These are phyloP conservation scores for Pseudomyrmex concolor DNA, from an alignment of 1,140 invertebrate genomes.

Conservation along the genomic window DNA sequence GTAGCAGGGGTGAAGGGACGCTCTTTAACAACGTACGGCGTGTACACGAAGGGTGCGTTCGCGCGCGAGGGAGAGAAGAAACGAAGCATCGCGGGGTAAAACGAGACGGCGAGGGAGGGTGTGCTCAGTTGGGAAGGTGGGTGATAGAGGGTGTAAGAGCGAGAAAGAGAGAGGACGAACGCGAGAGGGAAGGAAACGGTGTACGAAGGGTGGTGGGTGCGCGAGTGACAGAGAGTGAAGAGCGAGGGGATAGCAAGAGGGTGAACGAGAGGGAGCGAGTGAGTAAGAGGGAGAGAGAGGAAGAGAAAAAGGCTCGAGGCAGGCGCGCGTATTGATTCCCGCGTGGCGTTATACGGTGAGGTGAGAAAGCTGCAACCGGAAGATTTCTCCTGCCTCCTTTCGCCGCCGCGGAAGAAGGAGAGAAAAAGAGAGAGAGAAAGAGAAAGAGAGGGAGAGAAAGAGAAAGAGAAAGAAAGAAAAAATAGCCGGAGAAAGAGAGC, in stretches of 20 bases:
- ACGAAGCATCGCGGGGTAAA: slow-evolving; percentile 3
- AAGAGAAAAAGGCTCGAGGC: slow-evolving; percentile 67
- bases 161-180: slow-evolving; percentile 1
- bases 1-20: slow-evolving; percentile 1
- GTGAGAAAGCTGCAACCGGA: slow-evolving; percentile 74
- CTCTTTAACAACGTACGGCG: slow-evolving; percentile 48
- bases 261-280: slow-evolving; percentile 26
- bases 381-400: slow-evolving; percentile 68
- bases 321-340: slow-evolving; percentile 75
- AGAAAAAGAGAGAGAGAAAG: slow-evolving; percentile 33
- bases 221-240: slow-evolving; percentile 41
- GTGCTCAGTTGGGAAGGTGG: slow-evolving; percentile 6
- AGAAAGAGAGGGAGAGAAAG: slow-evolving; percentile 37
- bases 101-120: not conserved
- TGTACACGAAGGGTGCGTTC: slow-evolving; percentile 39
- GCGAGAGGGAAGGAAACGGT: not conserved
- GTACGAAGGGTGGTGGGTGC: slow-evolving; percentile 14
- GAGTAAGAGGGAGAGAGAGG: slow-evolving; percentile 27
- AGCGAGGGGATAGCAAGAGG: slow-evolving; percentile 19
- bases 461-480: slow-evolving; percentile 25
- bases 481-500: slow-evolving; percentile 37
- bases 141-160: slow-evolving; percentile 40
- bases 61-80: slow-evolving; percentile 30
- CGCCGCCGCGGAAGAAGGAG: slow-evolving; percentile 47
- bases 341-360: slow-evolving; percentile 74